Evolutionary conservation across 2,888 invertebrate genomes (phyloP).

Genomic region (Pandemis cinnamomeana): DNA sequence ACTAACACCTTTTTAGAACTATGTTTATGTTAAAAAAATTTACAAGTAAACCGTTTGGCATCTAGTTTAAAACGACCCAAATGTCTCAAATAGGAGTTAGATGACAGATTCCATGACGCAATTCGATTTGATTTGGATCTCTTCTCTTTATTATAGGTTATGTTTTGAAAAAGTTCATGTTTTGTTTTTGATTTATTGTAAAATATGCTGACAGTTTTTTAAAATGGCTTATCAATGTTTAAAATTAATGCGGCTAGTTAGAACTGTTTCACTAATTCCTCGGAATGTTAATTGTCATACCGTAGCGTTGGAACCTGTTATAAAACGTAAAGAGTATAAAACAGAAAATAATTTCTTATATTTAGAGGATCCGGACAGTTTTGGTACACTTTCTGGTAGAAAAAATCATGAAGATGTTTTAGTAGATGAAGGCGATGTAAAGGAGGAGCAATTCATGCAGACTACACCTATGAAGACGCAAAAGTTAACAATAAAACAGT

Average conservation of each 20-base stretch:
- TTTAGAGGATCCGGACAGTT: slow-evolving; percentile 83
- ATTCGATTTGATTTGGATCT: neutral
- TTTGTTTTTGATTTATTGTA: neutral
- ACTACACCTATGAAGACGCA: slow-evolving; percentile 78
- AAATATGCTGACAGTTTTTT: neutral
- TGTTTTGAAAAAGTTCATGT: neutral
- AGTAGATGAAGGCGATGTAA: slow-evolving; percentile 83
- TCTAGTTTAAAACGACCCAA: neutral
- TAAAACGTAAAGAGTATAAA: slow-evolving; percentile 57
- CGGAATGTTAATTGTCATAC: slow-evolving; percentile 54
- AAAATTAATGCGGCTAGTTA: slow-evolving; percentile 56
- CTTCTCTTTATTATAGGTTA: neutral
- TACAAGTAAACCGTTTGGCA: neutral
- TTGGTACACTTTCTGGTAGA: slow-evolving; percentile 77
- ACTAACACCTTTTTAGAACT: no score
- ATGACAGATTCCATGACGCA: neutral
- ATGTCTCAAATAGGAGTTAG: neutral
- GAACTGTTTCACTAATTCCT: slow-evolving; percentile 49
- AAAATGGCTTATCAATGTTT: slow-evolving; percentile 63
- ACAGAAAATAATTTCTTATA: slow-evolving; percentile 65
- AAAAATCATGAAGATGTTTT: slow-evolving; percentile 55
- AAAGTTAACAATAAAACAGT: slow-evolving; percentile 86
- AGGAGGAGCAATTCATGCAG: slow-evolving; percentile 84
- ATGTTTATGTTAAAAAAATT: neutral
- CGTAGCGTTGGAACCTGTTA: slow-evolving; percentile 46